phyloP scores from a whole-genome alignment of 2,888 invertebrate species.

The Parnassius apollo region DNA sequence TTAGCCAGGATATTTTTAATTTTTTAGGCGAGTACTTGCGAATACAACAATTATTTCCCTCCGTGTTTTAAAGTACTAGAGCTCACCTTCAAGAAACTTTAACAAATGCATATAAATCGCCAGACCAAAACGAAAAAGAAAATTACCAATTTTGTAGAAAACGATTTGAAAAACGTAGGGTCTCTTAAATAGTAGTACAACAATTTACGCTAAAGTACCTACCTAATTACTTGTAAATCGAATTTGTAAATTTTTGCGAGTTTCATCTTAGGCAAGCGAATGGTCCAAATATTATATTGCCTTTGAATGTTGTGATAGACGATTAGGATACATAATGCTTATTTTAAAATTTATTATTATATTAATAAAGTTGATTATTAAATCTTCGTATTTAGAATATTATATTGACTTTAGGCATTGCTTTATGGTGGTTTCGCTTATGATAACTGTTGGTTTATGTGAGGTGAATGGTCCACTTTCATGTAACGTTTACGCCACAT shows the following conservation, averaged over 20 bases:
- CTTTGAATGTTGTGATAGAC: constrained; percentile 78
- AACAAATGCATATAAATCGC: not conserved
- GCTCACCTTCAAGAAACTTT: not conserved
- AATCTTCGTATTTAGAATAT: constrained; percentile 12
- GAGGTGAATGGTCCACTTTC: not conserved
- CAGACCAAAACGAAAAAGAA: not conserved
- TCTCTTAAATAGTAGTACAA: too few species aligned
- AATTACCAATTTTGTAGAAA: not conserved
- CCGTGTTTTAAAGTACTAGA: constrained; percentile 10
- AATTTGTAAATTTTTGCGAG: constrained; percentile 38
- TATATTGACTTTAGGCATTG: constrained; percentile 4
- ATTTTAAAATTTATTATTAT: constrained; percentile 26
- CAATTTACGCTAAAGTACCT: not conserved
- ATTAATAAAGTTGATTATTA: constrained; percentile 18
- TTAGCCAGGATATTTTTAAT: too few species aligned
- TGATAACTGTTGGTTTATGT: not conserved
- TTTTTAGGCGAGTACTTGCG: too few species aligned
- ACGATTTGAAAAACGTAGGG: not conserved
- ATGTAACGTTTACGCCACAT: too few species aligned
- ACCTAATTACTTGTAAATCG: not conserved
- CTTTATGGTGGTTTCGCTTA: constrained; percentile 17
- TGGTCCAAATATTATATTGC: constrained; percentile 75
- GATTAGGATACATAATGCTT: constrained; percentile 35
- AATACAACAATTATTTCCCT: constrained; percentile 2
- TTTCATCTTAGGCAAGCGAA: constrained; percentile 68